A percentile compares a stretch with the other conserved stretches of the same genome.
Conservation (phyloP, 2,888 invertebrate species). For the Temnothorax rugatulus region DNA sequence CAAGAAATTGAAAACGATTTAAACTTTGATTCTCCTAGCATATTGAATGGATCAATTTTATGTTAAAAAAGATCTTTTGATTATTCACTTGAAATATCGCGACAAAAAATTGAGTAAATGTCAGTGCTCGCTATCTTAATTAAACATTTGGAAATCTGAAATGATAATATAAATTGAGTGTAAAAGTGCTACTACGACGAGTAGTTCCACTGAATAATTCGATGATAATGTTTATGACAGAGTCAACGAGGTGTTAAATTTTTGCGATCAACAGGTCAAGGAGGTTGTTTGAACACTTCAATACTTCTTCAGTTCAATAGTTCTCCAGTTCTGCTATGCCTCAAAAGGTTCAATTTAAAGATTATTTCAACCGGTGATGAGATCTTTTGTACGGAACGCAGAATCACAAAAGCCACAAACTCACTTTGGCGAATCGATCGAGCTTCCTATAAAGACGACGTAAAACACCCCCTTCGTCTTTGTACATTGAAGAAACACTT, state of each 20-base stretch:
- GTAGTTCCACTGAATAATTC: not conserved
- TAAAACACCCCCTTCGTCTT: conserved; percentile 13
- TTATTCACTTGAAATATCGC: not conserved
- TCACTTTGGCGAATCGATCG: conserved; percentile 13
- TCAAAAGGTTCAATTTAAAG: not conserved
- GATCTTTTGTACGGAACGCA: conserved; percentile 10
- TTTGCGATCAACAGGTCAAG: not conserved
- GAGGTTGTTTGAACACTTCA: not conserved
- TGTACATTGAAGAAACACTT: not conserved
- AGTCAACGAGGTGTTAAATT: not conserved
- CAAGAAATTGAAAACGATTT: not conserved
- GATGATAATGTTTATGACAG: conserved; percentile 11
- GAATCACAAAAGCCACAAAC: not conserved
- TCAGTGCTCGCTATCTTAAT: not conserved
- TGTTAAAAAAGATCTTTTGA: not conserved
- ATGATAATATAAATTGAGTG: not conserved
- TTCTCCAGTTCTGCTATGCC: not conserved
- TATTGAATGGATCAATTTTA: conserved; percentile 3
- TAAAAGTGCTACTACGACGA: not conserved
- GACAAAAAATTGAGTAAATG: not conserved
- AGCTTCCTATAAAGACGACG: not conserved
- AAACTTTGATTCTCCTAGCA: not conserved
- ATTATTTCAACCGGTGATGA: not conserved
- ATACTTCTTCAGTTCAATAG: not conserved
- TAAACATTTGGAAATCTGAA: not conserved